phyloP scores from a whole-genome alignment of 2,113 vertebrate genomes.

The Bos javanicus region DNA sequence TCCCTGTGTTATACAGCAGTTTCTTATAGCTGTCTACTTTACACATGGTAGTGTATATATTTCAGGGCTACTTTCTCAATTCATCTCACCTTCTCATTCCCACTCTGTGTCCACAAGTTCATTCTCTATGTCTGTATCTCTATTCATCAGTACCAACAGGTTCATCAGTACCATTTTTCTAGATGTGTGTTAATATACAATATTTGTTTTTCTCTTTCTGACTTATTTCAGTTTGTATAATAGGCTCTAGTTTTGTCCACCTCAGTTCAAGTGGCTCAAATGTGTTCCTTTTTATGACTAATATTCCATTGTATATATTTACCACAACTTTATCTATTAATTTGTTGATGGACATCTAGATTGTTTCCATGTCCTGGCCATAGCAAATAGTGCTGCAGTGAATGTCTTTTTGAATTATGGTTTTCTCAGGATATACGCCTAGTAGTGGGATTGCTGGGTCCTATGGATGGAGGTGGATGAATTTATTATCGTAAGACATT shows the following conservation, averaged over 20 bases:
- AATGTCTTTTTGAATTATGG: background rate
- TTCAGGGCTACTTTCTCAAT: background rate
- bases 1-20: background rate
- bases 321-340: background rate
- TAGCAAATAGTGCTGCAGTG: background rate
- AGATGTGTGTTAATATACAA: background rate
- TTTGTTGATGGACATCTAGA: background rate
- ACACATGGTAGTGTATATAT: background rate
- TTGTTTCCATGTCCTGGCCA: background rate
- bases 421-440: background rate
- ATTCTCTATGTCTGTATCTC: background rate
- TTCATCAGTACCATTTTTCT: background rate
- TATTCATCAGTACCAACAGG: background rate
- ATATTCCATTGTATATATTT: background rate
- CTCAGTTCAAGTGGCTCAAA: background rate
- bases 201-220: background rate
- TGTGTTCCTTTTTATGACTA: background rate
- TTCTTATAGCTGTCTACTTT: background rate
- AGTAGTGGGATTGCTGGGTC: background rate
- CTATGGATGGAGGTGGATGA: background rate
- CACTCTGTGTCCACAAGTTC: background rate
- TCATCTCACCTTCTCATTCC: background rate
- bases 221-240: background rate
- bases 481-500: background rate
- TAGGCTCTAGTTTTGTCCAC: background rate